Evolutionary conservation across 2,888 invertebrate species (phyloP), one percentile per base, ranked within the genome.

Genomic region (Oxycera nigricornis): DNA sequence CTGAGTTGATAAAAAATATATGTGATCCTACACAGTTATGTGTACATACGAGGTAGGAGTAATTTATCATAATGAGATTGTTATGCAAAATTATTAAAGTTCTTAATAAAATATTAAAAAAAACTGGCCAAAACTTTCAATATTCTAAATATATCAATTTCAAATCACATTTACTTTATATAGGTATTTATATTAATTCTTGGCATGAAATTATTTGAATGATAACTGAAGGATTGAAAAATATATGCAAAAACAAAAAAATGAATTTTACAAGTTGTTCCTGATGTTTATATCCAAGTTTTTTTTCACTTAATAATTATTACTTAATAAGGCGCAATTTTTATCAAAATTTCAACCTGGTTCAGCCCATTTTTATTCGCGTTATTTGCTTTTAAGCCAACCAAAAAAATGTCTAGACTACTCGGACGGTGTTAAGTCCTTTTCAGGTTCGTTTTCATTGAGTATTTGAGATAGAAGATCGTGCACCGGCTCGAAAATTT

Each of bases 401-500:
- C n/a, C 31, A 6, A 2, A 26, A 6, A 28, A 59, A 6, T 28
- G 4, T 59, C 22, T 28, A 22, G 17, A 76, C 83, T 88, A 91
- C 87, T 92, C 91, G 50, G 91, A 91, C 76, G 91, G 91, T 78
- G 91, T 91, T 79, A 92, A 87, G 85, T 92, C 91, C 83, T 90
- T 91, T 85, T 92, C 92, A 50, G 89, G 87, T 85, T 92, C 91
- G 73, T 91, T 92, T 86, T 93, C 94, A 80, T 88, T 89, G 72
- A 94, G 86, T 80, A 94, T 88, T 84, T 94, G 94, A 77, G 91
- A 88, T 22, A 94, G 86, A 77, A 94, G 87, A 84, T 94, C 94
- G 83, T 93, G 90, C 67, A 95, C 91, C 22, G 94, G 93, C 85
- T 94, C 94, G 84, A 95, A 94, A 9, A 93, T 92, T 85, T 95